Base-by-base conservation (phyloP, 2,797 vertebrate species). In the Sebastes baramenuke region DNA sequence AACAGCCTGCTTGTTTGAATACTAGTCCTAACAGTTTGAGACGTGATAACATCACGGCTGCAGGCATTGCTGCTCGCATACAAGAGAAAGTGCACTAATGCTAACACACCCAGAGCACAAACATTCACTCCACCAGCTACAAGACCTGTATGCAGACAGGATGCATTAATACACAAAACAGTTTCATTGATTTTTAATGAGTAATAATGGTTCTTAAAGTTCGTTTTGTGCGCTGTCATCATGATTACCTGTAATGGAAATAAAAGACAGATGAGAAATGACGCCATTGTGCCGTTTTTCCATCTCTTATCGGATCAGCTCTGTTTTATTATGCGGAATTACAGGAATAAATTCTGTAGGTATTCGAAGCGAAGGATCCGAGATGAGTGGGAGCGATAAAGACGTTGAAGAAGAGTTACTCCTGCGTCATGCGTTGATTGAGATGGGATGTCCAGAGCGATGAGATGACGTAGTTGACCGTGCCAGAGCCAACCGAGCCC, bases 241-340 rank as follows among this genome's bases (percentile, higher is more conserved):
- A 64, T 60, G 32, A 81, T 38, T 67, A 67, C 54, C 49, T 83
- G 81, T 85, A 89, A 92, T 89, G 85, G 89, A 80, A 81, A 86
- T 32, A 22, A 70, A 70, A 81, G 49, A 62, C 8, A 52, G 42
- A 82, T 60, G 30, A 80, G 75, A 74, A 74, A 72, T 64, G 38
- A 77, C 8, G 55, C 34, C 56, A 55, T 32, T 22, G 55, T 72
- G n/a, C n/a, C 29, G 10, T 71, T 42, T 70, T 10, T 79, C 22
- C 16, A 12, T 61, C 58, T 80, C 46, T 77, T 59, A 69, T 74
- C 18, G 4, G 29, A 75, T 72, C 42, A 42, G 32, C 20, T 62
- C 29, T 66, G 3, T 66, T 68, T 10, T 60, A 30, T 79, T 36
- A 11, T 3, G n/a, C 25, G 2, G 14, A 46, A 32, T 72, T 38